These are phyloP conservation scores for Chascanopsetta lugubris DNA, from an alignment of 2,113 vertebrate species.

Conservation along the genomic window DNA sequence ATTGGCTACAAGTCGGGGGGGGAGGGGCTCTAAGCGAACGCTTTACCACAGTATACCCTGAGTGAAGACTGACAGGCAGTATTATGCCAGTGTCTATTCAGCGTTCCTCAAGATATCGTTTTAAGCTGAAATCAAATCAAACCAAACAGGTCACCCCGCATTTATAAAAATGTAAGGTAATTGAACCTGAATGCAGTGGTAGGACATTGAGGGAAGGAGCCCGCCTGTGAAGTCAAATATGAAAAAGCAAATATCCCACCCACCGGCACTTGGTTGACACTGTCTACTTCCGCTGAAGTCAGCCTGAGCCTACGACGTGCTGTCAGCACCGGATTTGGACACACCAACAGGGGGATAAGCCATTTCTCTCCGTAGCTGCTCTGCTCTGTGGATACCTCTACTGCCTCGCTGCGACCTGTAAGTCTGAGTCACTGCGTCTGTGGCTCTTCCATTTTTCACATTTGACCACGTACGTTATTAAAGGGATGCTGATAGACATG, in stretches of 20 bases:
- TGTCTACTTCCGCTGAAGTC: slow-evolving; percentile 56
- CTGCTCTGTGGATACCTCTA: slow-evolving; percentile 6
- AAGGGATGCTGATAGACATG: slow-evolving; percentile 8
- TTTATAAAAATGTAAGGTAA: too few relatives aligned
- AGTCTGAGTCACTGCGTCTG: slow-evolving; percentile 10
- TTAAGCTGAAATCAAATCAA: fast-evolving
- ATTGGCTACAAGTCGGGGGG: slow-evolving; percentile 49
- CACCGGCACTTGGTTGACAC: too few relatives aligned
- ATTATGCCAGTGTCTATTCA: too few relatives aligned
- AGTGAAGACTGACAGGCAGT: not conserved
- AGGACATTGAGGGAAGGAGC: not conserved
- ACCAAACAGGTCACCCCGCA: not conserved
- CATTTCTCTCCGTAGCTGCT: slow-evolving; percentile 49
- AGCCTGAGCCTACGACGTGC: slow-evolving; percentile 23
- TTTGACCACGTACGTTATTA: not conserved
- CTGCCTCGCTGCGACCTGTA: slow-evolving; percentile 60
- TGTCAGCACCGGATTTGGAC: slow-evolving; percentile 16
- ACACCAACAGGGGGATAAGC: slow-evolving; percentile 48
- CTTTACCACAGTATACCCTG: fast-evolving
- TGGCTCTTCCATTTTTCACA: too few relatives aligned
- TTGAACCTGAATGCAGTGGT: too few relatives aligned
- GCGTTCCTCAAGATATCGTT: not conserved
- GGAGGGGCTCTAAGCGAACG: not conserved
- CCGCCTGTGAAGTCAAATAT: slow-evolving; percentile 10
- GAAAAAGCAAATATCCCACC: fast-evolving